A percentile compares a stretch with the other conserved stretches of the same genome.
These are phyloP conservation scores for Gymnorhina tibicen DNA, from an alignment of 2,113 vertebrate species.

Conservation along the genomic window DNA sequence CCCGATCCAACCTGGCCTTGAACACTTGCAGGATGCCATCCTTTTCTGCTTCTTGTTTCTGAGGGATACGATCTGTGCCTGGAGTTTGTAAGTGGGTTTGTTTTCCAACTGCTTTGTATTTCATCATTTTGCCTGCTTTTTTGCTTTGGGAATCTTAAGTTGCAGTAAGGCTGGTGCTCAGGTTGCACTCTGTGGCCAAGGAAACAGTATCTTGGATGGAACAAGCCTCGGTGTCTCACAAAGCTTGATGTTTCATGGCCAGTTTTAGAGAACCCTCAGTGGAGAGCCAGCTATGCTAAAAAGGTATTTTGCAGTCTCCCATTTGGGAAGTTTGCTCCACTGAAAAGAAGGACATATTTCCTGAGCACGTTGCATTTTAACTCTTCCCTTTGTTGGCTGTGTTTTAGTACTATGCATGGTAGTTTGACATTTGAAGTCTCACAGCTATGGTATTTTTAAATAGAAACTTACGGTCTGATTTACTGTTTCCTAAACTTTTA, in stretches of 20 bases:
- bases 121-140: not conserved
- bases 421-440: not conserved
- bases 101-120: not conserved
- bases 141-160: not conserved
- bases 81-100: not conserved
- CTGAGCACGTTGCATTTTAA: not conserved
- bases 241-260: not conserved
- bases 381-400: not conserved
- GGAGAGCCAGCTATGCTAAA: not conserved
- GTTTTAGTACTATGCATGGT: not conserved
- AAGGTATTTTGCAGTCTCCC: not conserved
- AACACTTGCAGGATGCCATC: not conserved
- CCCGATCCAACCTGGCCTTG: not conserved
- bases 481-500: not conserved
- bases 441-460: not conserved
- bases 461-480: not conserved
- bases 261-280: not conserved
- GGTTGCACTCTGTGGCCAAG: not conserved
- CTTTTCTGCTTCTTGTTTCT: not conserved
- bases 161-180: not conserved
- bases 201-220: not conserved
- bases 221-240: not conserved
- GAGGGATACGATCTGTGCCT: not conserved
- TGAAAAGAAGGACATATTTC: not conserved
- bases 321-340: not conserved